phyloP scores from a whole-genome alignment of 2,797 vertebrate species.

The Pelodytes ibericus region DNA sequence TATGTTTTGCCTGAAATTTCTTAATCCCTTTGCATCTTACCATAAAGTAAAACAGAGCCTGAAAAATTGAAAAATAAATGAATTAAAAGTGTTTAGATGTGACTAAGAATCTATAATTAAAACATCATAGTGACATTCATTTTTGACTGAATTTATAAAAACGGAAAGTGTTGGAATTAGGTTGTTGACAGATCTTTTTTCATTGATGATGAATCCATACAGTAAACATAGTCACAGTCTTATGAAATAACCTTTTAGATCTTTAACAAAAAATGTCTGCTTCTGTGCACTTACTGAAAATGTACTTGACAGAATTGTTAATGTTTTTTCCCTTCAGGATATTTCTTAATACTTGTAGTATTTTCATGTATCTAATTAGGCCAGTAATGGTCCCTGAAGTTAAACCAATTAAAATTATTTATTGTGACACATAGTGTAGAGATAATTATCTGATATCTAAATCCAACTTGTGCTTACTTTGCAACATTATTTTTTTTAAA shows the following conservation, averaged over 20 bases:
- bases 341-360: slow-evolving; percentile 84
- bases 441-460: slow-evolving; percentile 84
- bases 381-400: slow-evolving; percentile 85
- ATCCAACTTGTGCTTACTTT: slow-evolving; percentile 81
- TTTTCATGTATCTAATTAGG: slow-evolving; percentile 87
- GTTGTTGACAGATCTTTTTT: slow-evolving; percentile 7
- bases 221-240: slow-evolving; percentile 25
- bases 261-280: slow-evolving; percentile 70
- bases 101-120: slow-evolving; percentile 23
- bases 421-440: slow-evolving; percentile 81
- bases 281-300: slow-evolving; percentile 76
- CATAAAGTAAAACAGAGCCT: not conserved
- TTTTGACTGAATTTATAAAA: slow-evolving; percentile 12
- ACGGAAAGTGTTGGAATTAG: not conserved
- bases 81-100: slow-evolving; percentile 9
- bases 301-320: slow-evolving; percentile 80
- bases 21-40: not conserved
- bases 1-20: not conserved
- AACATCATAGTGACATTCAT: slow-evolving; percentile 1
- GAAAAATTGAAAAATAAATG: not conserved
- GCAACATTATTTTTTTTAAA: slow-evolving; percentile 79
- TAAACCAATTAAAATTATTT: slow-evolving; percentile 89
- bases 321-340: slow-evolving; percentile 81
- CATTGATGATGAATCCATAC: slow-evolving; percentile 9
- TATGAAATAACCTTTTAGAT: slow-evolving; percentile 43